A percentile compares a stretch with the other conserved stretches of the same genome.
phyloP scores from a whole-genome alignment of 1,140 invertebrate species.

The Helicoverpa zea region DNA sequence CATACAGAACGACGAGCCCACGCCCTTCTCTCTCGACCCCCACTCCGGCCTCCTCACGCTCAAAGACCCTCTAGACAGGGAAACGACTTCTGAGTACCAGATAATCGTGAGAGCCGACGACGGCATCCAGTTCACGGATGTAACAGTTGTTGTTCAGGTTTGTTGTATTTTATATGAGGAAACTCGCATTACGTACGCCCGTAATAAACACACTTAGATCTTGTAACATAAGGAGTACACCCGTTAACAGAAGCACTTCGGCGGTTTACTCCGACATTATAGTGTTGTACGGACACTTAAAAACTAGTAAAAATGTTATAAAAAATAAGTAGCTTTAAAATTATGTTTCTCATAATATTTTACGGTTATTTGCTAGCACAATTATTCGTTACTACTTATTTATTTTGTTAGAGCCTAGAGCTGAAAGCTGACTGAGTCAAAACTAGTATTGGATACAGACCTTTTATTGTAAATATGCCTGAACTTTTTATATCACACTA shows the following conservation, averaged over 20 bases:
- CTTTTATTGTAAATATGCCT: no score
- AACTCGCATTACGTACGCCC: constrained; percentile 37
- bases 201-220: constrained; percentile 49
- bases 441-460: no score
- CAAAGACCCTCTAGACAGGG: constrained; percentile 93
- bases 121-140: constrained; percentile 94
- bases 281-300: constrained; percentile 1
- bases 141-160: constrained; percentile 92
- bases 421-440: no score
- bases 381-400: background rate
- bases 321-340: background rate
- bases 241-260: constrained; percentile 28
- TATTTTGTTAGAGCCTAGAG: no score
- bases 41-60: constrained; percentile 90
- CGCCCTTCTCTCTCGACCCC: constrained; percentile 90
- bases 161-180: constrained; percentile 54
- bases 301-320: background rate
- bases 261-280: constrained; percentile 2
- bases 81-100: constrained; percentile 93
- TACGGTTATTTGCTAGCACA: background rate
- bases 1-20: constrained; percentile 88
- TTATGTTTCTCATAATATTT: background rate
- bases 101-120: constrained; percentile 95
- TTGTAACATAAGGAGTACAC: constrained; percentile 32
- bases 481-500: no score